These are phyloP conservation scores for Stichodactyla mertensii DNA, from an alignment of 64 coral and sea anemone genomes.

Conservation along the genomic window DNA sequence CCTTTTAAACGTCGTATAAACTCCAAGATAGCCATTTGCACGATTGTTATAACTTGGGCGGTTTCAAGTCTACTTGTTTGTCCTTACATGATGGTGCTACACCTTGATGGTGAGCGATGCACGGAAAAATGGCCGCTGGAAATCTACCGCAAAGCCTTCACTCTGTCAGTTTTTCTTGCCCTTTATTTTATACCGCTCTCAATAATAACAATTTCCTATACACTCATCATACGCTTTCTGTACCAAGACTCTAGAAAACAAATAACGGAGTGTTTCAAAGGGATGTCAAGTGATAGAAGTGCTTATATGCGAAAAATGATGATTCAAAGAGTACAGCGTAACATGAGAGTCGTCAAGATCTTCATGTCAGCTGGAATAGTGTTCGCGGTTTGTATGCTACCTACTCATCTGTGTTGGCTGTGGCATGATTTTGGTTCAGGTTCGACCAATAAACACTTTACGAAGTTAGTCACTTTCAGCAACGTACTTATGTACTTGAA, in stretches of 20 bases:
- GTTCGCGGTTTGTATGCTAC: constrained; percentile 73
- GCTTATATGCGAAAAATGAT: constrained; percentile 4
- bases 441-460: constrained; percentile 32
- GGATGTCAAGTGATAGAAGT: neutral
- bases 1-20: constrained; percentile 60
- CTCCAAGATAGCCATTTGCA: constrained; percentile 29
- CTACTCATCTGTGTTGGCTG: constrained; percentile 61
- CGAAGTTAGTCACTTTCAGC: constrained; percentile 67
- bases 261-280: neutral
- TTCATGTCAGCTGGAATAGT: constrained; percentile 58
- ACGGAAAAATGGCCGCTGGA: constrained; percentile 44
- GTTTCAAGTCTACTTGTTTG: constrained; percentile 38
- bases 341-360: constrained; percentile 63
- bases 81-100: constrained; percentile 55
- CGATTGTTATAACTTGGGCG: constrained; percentile 57
- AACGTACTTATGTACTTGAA: constrained; percentile 87
- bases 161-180: constrained; percentile 34
- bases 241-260: constrained; percentile 39
- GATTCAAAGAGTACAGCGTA: constrained; percentile 32
- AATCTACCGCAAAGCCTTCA: constrained; percentile 51
- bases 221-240: constrained; percentile 32
- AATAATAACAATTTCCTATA: constrained; percentile 56
- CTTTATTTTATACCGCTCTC: constrained; percentile 54
- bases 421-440: constrained; percentile 78
- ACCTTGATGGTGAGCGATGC: constrained; percentile 22